These are phyloP conservation scores for Peromyscus eremicus DNA, from an alignment of 2,797 vertebrate species.

Conservation along the genomic window DNA sequence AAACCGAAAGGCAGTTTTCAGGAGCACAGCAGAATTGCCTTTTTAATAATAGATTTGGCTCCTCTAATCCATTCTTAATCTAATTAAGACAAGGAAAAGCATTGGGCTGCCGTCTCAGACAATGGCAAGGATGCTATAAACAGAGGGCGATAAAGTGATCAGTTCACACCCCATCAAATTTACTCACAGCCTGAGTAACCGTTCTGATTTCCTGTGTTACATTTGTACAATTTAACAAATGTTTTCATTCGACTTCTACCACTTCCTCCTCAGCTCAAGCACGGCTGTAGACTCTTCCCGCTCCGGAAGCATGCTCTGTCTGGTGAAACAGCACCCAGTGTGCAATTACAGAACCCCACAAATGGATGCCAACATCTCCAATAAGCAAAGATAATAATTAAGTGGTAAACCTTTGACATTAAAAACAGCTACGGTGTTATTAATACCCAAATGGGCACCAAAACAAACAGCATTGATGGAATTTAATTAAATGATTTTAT, in stretches of 20 bases:
- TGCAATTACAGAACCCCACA: slow-evolving; percentile 66
- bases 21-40: slow-evolving; percentile 74
- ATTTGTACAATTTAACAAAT: slow-evolving; percentile 79
- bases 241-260: slow-evolving; percentile 66
- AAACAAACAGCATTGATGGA: slow-evolving; percentile 77
- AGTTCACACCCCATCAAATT: slow-evolving; percentile 77
- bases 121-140: slow-evolving; percentile 70
- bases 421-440: slow-evolving; percentile 79
- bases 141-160: slow-evolving; percentile 66
- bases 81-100: slow-evolving; percentile 81
- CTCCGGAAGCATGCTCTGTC: not conserved
- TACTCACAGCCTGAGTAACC: slow-evolving; percentile 68
- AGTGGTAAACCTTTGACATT: slow-evolving; percentile 74
- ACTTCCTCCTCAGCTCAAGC: slow-evolving; percentile 56
- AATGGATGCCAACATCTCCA: slow-evolving; percentile 62
- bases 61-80: slow-evolving; percentile 79
- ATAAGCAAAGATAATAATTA: slow-evolving; percentile 71
- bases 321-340: slow-evolving; percentile 13
- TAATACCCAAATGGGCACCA: slow-evolving; percentile 73
- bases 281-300: not conserved
- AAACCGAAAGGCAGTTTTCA: slow-evolving; percentile 66
- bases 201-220: slow-evolving; percentile 73
- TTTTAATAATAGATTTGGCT: slow-evolving; percentile 78
- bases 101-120: slow-evolving; percentile 62
- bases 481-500: slow-evolving; percentile 76